Evolutionary conservation across 1,140 invertebrate genomes (phyloP), one percentile per base, ranked within the genome.

Genomic region (Drosophila seguyi): DNA sequence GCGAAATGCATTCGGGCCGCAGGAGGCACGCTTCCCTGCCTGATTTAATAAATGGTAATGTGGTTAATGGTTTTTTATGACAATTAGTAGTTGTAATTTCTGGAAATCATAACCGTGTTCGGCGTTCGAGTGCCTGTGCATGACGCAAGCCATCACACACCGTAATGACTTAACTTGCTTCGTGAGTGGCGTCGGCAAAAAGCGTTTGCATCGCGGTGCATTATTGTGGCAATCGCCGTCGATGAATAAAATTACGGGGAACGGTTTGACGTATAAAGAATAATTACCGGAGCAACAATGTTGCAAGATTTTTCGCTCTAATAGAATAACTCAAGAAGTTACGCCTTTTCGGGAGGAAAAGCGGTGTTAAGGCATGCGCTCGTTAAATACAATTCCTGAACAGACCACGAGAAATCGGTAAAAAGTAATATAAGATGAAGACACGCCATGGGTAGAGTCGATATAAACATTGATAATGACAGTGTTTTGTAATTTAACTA

Each of bases 41-140:
- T 71, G 72, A 69, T 80, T 87, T 80, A 83, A 90, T 87, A 87
- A 88, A 87, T 88, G 80, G 80, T 74, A 80, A 87, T 88, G 72
- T 67, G 78, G 71, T 83, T 87, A 68, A 83, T 83, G 84, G 27
- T 83, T 74, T 79, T 85, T 82, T 79, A 87, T 77, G 83, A 79
- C 83, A 77, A 77, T 88, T 79, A 87, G 72, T 87, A 84, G 84
- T 77, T 83, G 80, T 88, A 84, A 87, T 87, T 88, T 87, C 83
- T 86, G 75, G 79, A 87, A 85, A 87, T 87, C 80, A 88, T 87
- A 84, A 74, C 69, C 83, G 81, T 79, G 75, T 63, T n/a, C n/a
- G n/a, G n/a, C n/a, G n/a, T 47, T 47, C 20, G 20, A 78, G 44
- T 75, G 71, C 48, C 22, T 27, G 50, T 47, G 78, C 41, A 66